Evolutionary conservation across 1,140 invertebrate genomes (phyloP).

Genomic region (Diabrotica virgifera): DNA sequence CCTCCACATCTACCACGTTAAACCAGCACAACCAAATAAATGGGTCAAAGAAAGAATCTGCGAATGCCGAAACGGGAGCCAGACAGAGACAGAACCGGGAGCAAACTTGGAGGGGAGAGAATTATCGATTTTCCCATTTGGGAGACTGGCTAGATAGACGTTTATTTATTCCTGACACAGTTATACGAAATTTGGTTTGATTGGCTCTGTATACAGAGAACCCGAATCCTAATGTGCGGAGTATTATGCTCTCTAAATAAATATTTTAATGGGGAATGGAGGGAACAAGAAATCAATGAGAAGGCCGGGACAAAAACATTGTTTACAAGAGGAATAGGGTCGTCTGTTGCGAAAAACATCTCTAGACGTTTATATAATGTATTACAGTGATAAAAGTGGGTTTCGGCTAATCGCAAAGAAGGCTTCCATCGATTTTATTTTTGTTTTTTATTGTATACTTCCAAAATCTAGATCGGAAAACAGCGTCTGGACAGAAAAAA

Average conservation of each 20-base stretch:
- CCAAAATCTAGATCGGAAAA: no score
- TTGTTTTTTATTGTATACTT: no score
- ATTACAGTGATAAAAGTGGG: no score
- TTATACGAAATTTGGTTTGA: not conserved
- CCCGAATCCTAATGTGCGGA: not conserved
- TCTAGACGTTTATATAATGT: no score
- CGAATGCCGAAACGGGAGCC: not conserved
- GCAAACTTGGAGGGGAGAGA: not conserved
- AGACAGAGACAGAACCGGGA: not conserved
- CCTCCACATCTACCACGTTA: no score
- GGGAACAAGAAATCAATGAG: not conserved
- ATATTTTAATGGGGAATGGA: not conserved
- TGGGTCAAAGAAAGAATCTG: not conserved
- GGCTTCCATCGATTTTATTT: no score
- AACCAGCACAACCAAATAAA: not conserved
- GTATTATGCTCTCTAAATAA: not conserved
- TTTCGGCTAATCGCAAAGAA: no score
- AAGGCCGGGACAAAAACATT: not conserved
- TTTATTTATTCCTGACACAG: constrained; percentile 2
- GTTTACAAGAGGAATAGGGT: no score
- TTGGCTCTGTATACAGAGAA: not conserved
- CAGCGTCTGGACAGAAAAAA: no score
- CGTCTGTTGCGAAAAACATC: no score
- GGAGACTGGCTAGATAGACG: not conserved
- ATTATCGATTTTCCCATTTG: not conserved